Evolutionary conservation across 23 tunicate species (phyloP), one percentile per base, ranked within the genome.

Genomic region (Trididemnum clinides): DNA sequence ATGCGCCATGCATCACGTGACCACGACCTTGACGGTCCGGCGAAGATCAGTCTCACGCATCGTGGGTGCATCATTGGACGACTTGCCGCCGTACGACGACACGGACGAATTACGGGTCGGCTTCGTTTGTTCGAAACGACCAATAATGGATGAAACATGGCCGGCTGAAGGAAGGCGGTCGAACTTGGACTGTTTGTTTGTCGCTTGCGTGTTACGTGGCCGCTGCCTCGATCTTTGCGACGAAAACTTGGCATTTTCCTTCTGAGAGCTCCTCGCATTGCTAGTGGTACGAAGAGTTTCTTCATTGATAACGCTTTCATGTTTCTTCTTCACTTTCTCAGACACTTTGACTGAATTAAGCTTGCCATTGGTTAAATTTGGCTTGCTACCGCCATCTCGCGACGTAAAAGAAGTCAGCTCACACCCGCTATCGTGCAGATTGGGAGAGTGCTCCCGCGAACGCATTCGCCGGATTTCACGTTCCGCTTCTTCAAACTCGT

Each of bases 121-220:
- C 37, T 12, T 26, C 30, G 31, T 21, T 10, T 81, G 82, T 64
- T 91, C 96, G 74, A 91, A 91, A 33, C 86, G 75, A 28, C 96
- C 96, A 57, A 91, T 78, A 33, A 91, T 80, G 23, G 89, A 50
- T 1, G 96, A 91, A 20, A 91, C 96, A n/a, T 73, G 90, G 0
- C 96, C 96, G 34, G 90, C 33, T 1, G 84, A 38, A 1, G 90
- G 90, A 26, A 84, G 69, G 26, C 83, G 64, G 28, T 85, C 86
- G 50, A 77, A 80, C 31, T 85, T 82, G 4, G 87, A 57, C 73
- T 57, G 30, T 33, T 80, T 77, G 49, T 70, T 64, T 29, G 31
- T 82, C 0, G 84, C 72, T 6, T 85, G 84, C 2, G 80, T 80
- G 2, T 85, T 33, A 0, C 83, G 34, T 3, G 90, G 37, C 4